Percentiles rank a stretch among this genome's conserved stretches.
phyloP scores from a whole-genome alignment of 2,888 invertebrate genomes.

The Tryphoninae sp. region DNA sequence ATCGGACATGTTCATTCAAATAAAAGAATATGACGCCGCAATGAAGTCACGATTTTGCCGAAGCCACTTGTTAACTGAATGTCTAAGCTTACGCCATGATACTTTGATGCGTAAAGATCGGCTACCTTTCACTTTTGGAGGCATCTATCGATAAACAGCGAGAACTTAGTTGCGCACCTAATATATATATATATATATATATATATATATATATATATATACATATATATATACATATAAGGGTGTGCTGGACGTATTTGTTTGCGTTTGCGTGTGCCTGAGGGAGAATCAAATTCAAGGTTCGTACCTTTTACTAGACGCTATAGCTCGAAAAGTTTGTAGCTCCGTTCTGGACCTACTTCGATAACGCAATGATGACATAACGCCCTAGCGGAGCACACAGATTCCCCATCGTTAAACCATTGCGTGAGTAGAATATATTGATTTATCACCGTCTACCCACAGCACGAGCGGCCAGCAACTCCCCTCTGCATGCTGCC shows the following conservation, averaged over 20 bases:
- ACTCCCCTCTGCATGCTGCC: conserved; percentile 48
- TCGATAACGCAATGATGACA: conserved; percentile 61
- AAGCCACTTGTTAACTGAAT: too few species aligned
- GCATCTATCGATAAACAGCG: too few species aligned
- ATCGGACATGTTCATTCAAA: too few species aligned
- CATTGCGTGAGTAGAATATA: conserved; percentile 77
- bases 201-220: too few species aligned
- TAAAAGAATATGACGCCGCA: too few species aligned
- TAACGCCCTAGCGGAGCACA: conserved; percentile 64
- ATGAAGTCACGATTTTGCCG: too few species aligned
- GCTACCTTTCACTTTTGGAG: too few species aligned
- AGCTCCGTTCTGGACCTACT: conserved; percentile 19
- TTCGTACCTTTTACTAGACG: background rate
- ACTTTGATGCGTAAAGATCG: too few species aligned
- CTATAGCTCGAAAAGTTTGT: conserved; percentile 1
- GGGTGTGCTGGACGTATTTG: background rate
- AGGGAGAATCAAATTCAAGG: conserved; percentile 15
- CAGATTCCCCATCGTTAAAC: conserved; percentile 74
- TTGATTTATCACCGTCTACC: conserved; percentile 74
- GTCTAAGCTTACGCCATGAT: too few species aligned
- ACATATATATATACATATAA: background rate
- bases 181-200: too few species aligned
- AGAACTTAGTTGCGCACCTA: too few species aligned
- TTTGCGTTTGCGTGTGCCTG: background rate
- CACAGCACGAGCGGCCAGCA: conserved; percentile 56